Evolutionary conservation across 2,888 invertebrate genomes (phyloP).

Genomic region (Acanthopleura granulata): DNA sequence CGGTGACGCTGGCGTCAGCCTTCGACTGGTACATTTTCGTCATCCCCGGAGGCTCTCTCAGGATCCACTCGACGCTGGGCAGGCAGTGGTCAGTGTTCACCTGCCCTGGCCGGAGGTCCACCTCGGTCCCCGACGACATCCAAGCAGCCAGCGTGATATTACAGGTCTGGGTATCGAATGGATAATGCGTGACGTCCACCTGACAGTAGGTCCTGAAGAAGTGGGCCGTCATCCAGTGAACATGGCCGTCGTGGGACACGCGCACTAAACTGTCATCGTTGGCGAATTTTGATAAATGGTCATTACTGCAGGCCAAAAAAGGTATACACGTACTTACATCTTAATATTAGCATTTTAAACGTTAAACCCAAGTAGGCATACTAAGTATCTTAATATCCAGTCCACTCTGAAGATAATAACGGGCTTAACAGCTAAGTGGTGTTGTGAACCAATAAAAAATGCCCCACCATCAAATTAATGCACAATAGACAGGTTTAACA

Average conservation of each 20-base stretch:
- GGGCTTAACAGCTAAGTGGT: too few species aligned
- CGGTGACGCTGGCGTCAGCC: background rate
- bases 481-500: too few species aligned
- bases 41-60: background rate
- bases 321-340: too few species aligned
- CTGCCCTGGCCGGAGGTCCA: background rate
- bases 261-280: background rate
- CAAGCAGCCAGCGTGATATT: background rate
- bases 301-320: too few species aligned
- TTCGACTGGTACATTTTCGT: background rate
- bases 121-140: background rate
- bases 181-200: constrained; percentile 8
- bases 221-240: background rate
- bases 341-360: too few species aligned
- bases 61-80: background rate
- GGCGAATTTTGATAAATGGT: too few species aligned
- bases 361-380: too few species aligned
- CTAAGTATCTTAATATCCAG: too few species aligned
- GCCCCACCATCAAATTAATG: too few species aligned
- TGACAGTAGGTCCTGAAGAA: background rate
- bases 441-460: too few species aligned
- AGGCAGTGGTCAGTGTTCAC: background rate
- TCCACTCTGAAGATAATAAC: too few species aligned
- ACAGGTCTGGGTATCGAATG: background rate
- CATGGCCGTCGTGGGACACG: background rate